Evolutionary conservation across 2,888 invertebrate species (phyloP).

Genomic region (Salpingus planirostris): DNA sequence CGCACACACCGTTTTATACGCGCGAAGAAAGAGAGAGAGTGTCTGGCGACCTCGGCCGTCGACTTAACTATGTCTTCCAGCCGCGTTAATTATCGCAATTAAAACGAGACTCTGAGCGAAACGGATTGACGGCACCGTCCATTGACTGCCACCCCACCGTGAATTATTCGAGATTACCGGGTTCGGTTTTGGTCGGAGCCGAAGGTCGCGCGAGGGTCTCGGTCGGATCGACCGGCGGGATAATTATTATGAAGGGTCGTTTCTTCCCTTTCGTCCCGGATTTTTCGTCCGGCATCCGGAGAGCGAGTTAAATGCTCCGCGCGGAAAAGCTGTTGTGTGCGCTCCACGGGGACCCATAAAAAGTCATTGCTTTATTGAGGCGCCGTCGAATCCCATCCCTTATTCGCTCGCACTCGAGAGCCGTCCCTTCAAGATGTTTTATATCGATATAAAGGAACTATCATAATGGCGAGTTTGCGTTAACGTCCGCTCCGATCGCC

Average conservation of each 20-base stretch:
- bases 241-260: too few species aligned
- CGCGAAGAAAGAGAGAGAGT: too few species aligned
- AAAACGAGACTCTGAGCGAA: conserved; percentile 1
- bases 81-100: conserved; percentile 8
- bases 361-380: conserved; percentile 29
- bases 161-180: conserved; percentile 1
- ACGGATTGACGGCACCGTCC: not conserved
- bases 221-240: too few species aligned
- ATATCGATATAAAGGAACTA: conserved; percentile 7
- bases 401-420: conserved; percentile 13
- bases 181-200: too few species aligned
- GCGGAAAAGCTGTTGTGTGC: conserved; percentile 19
- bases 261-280: too few species aligned
- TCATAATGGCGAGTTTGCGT: conserved; percentile 3
- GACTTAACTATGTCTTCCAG: conserved; percentile 6
- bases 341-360: conserved; percentile 25
- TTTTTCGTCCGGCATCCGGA: too few species aligned
- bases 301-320: conserved; percentile 16
- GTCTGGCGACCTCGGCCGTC: conserved; percentile 7
- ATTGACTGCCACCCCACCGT: not conserved
- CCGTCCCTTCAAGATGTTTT: conserved; percentile 9
- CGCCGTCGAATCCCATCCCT: conserved; percentile 17
- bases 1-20: too few species aligned
- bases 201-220: too few species aligned
- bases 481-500: too few species aligned